A percentile compares a stretch with the other conserved stretches of the same genome.
Evolutionary conservation across 1,140 invertebrate genomes (phyloP).

Genomic region (Cepaea nemoralis): DNA sequence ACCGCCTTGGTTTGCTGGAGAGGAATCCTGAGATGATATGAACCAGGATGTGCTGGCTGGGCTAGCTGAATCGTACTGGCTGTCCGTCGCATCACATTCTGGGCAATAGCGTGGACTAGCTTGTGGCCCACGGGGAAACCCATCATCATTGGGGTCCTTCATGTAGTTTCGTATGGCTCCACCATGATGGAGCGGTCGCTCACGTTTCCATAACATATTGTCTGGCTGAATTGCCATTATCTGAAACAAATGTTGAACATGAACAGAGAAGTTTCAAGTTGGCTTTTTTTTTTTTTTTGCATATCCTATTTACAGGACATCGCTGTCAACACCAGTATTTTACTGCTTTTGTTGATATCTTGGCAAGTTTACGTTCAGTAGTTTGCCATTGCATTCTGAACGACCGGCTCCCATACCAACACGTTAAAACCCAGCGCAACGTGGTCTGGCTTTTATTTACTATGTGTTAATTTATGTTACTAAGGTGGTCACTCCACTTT

Average conservation of each 20-base stretch:
- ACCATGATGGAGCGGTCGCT: conserved; percentile 65
- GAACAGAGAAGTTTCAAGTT: too few relatives aligned
- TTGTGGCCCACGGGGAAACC: conserved; percentile 62
- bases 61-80: conserved; percentile 64
- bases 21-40: conserved; percentile 53
- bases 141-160: conserved; percentile 65
- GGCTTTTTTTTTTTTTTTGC: too few relatives aligned
- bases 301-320: too few relatives aligned
- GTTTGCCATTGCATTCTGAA: too few relatives aligned
- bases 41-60: conserved; percentile 61
- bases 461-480: too few relatives aligned
- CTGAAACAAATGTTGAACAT: conserved; percentile 49
- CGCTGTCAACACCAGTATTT: too few relatives aligned
- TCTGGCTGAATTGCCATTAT: conserved; percentile 70
- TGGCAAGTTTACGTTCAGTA: too few relatives aligned
- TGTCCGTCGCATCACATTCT: conserved; percentile 59
- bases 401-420: too few relatives aligned
- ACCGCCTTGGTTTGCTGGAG: conserved; percentile 36
- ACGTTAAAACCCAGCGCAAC: too few relatives aligned
- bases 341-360: too few relatives aligned
- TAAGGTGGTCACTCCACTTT: too few relatives aligned
- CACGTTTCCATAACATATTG: conserved; percentile 66
- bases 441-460: too few relatives aligned
- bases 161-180: conserved; percentile 68
- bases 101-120: conserved; percentile 55